phyloP scores from a whole-genome alignment of 2,888 invertebrate genomes.

The Chymomyza amoena region DNA sequence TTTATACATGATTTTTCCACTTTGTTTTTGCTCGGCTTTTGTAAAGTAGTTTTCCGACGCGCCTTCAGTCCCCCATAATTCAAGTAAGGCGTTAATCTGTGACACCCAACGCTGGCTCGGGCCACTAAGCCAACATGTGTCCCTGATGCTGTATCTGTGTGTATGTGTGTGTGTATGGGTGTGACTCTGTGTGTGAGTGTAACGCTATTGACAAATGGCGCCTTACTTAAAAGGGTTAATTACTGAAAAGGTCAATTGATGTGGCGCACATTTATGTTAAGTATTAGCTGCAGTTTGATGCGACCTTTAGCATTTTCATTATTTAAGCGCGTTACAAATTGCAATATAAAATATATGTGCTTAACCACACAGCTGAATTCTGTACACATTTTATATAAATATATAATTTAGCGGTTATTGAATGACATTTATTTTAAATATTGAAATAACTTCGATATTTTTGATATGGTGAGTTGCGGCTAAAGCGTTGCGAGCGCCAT shows the following conservation, averaged over 20 bases:
- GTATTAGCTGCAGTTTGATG: neutral
- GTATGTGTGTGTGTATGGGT: neutral
- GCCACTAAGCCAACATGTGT: constrained; percentile 38
- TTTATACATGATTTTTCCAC: constrained; percentile 64
- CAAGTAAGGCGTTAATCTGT: constrained; percentile 63
- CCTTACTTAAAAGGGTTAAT: constrained; percentile 45
- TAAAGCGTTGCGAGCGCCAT: too few relatives aligned
- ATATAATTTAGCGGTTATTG: neutral
- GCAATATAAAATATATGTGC: neutral
- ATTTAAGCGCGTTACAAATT: neutral
- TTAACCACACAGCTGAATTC: neutral
- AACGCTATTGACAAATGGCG: constrained; percentile 52
- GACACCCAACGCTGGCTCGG: constrained; percentile 52
- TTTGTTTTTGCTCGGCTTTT: constrained; percentile 43
- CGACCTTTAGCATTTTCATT: neutral
- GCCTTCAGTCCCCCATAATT: constrained; percentile 46
- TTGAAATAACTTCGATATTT: too few relatives aligned
- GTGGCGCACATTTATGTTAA: constrained; percentile 6
- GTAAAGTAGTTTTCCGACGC: constrained; percentile 40
- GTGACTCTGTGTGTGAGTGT: constrained; percentile 5
- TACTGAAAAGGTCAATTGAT: constrained; percentile 55
- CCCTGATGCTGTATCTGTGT: constrained; percentile 8
- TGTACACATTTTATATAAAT: neutral
- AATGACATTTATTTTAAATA: neutral
- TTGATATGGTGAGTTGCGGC: too few relatives aligned